Conservation (phyloP, 2,113 vertebrate species). For the Vulpes vulpes region DNA sequence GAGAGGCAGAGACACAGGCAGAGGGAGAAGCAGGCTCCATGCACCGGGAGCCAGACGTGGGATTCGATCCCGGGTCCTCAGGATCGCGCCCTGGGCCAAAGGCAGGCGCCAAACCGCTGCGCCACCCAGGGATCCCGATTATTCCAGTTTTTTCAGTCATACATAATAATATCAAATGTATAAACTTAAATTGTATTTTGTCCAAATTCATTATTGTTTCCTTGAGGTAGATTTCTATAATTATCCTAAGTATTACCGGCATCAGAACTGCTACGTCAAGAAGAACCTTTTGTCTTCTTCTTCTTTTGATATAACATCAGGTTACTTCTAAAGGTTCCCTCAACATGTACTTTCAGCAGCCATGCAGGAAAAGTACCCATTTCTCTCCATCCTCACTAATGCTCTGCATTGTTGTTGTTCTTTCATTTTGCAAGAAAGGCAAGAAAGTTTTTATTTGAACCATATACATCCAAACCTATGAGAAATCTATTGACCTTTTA, state of each 20-base stretch:
- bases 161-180: not conserved
- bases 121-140: not conserved
- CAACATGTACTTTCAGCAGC: not conserved
- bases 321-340: not conserved
- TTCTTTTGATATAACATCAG: not conserved
- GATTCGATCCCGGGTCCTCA: too few relatives aligned
- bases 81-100: too few relatives aligned
- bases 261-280: not conserved
- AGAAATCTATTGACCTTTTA: not conserved
- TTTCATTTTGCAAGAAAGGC: not conserved
- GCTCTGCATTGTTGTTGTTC: not conserved
- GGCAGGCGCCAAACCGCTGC: too few relatives aligned
- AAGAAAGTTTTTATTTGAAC: conserved; percentile 1
- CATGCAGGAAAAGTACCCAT: not conserved
- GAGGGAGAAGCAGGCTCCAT: too few relatives aligned
- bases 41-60: too few relatives aligned
- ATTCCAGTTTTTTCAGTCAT: not conserved
- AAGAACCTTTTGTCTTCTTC: not conserved
- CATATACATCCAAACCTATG: not conserved
- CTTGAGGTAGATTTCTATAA: not conserved
- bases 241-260: not conserved
- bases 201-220: not conserved
- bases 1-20: too few relatives aligned
- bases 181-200: not conserved
- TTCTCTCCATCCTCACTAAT: not conserved